A percentile compares a stretch with the other conserved stretches of the same genome.
Evolutionary conservation across 1,140 invertebrate genomes (phyloP).

Genomic region (Chironomus striatipennis): DNA sequence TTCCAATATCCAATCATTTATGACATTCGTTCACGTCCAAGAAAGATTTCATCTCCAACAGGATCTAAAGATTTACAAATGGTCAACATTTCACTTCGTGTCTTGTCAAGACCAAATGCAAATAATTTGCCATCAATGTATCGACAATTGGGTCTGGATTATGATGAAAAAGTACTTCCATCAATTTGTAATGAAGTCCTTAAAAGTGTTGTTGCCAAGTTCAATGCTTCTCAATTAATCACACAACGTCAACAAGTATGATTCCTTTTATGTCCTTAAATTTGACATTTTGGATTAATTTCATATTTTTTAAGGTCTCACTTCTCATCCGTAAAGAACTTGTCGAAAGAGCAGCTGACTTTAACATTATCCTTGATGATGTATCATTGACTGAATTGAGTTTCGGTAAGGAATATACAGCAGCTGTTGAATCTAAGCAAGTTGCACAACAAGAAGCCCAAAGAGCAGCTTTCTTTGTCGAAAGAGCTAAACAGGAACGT

Average conservation of each 20-base stretch:
- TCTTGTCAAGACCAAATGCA: slow-evolving; percentile 88
- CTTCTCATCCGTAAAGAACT: slow-evolving; percentile 88
- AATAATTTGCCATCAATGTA: slow-evolving; percentile 75
- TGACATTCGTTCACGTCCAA: slow-evolving; percentile 91
- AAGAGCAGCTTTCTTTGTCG: slow-evolving; percentile 94
- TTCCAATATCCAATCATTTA: slow-evolving; percentile 99
- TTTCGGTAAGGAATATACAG: slow-evolving; percentile 99
- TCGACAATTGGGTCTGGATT: slow-evolving; percentile 76
- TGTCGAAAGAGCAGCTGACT: slow-evolving; percentile 94
- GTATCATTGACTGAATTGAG: slow-evolving; percentile 99
- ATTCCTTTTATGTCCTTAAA: not conserved
- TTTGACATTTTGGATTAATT: not conserved
- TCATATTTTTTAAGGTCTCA: slow-evolving; percentile 53
- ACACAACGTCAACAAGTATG: slow-evolving; percentile 92
- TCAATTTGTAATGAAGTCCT: slow-evolving; percentile 99
- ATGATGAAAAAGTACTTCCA: slow-evolving; percentile 87
- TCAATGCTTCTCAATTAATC: slow-evolving; percentile 98
- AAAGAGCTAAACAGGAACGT: slow-evolving; percentile 93
- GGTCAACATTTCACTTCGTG: slow-evolving; percentile 97
- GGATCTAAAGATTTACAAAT: slow-evolving; percentile 99
- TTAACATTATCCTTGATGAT: slow-evolving; percentile 98
- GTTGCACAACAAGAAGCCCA: slow-evolving; percentile 99
- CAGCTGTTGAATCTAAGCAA: slow-evolving; percentile 98
- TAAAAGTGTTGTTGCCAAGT: slow-evolving; percentile 98
- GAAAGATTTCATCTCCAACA: slow-evolving; percentile 95